Evolutionary conservation across 2,113 vertebrate species (phyloP), one percentile per base, ranked within the genome.

Genomic region (Tragelaphus strepsiceros): DNA sequence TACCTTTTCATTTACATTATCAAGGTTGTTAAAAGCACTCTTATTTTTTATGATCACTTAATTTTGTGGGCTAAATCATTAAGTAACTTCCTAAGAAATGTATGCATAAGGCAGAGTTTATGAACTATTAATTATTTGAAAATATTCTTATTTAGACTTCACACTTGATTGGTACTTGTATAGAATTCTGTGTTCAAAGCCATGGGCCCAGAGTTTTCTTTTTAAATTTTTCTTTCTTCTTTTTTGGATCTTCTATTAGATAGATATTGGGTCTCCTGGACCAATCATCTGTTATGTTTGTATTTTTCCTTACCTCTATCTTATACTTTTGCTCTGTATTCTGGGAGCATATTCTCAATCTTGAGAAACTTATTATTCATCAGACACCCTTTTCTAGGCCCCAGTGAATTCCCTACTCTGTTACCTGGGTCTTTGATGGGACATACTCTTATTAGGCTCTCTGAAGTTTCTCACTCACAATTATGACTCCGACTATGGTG

Each of bases 121-220:
- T 74, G 74, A 95, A 74, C 61, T 89, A 10, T 71, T 95, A 80
- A 94, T 59, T 91, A 83, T 35, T 93, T 97, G 59, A 94, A 61
- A 96, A 86, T 89, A 46, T 74, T 35, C 67, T 91, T 93, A 58
- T 81, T 82, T 16, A 5, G 53, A 26, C 22, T 19, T 96, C 58
- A 93, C 32, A 81, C 43, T 90, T 96, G 46, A 64, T 80, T 92
- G n/a, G 82, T 85, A 93, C n/a, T 90, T 94, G 8, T 67, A 59
- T 17, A 88, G 53, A 91, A 93, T 94, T 91, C 26, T 67, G 67
- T 15, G 46, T 86, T 90, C 17, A 71, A 94, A 83, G 35, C 81
- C 32, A 56, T 35, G 81, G 59, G 6, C 26, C 58, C 21, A 32
- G 7, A 12, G 39, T 96, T 88, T 87, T 74, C 82, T 49, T 96